A percentile compares a stretch with the other conserved stretches of the same genome.
phyloP scores from a whole-genome alignment of 2,888 invertebrate genomes.

The Merodon equestris region DNA sequence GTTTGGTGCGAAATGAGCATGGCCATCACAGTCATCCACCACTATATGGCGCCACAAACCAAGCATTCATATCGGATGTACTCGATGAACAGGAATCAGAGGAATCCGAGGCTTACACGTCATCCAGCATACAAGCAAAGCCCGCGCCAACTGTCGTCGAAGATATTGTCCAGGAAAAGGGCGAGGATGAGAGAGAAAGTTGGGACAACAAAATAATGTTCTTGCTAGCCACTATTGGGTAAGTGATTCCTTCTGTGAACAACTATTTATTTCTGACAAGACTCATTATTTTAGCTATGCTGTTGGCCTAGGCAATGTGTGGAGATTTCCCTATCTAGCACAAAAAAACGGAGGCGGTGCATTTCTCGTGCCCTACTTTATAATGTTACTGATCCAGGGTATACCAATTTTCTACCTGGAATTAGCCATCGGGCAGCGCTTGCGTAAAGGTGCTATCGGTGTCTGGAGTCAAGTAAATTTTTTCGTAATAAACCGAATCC shows the following conservation, averaged over 20 bases:
- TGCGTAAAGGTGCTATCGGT: slow-evolving; percentile 95
- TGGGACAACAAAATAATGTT: slow-evolving; percentile 97
- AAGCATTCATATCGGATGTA: slow-evolving; percentile 83
- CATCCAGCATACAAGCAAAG: slow-evolving; percentile 70
- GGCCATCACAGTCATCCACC: slow-evolving; percentile 82
- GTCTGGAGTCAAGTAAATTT: slow-evolving; percentile 95
- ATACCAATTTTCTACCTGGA: slow-evolving; percentile 98
- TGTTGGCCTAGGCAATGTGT: slow-evolving; percentile 95
- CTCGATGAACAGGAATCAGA: slow-evolving; percentile 76
- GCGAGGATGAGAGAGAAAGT: slow-evolving; percentile 89
- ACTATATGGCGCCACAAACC: slow-evolving; percentile 92
- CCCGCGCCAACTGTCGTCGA: slow-evolving; percentile 81
- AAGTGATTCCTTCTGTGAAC: no score
- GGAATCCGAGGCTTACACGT: slow-evolving; percentile 75
- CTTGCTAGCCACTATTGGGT: slow-evolving; percentile 93
- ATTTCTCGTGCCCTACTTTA: slow-evolving; percentile 97
- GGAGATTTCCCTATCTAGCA: slow-evolving; percentile 96
- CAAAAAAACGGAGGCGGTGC: slow-evolving; percentile 98
- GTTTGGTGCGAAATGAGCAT: slow-evolving; percentile 85
- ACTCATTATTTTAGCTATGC: no score
- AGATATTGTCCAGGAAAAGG: slow-evolving; percentile 84
- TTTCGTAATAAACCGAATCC: no score
- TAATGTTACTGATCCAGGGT: slow-evolving; percentile 96
- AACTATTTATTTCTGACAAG: no score
- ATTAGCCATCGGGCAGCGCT: slow-evolving; percentile 94